Conservation (phyloP, 2,797 vertebrate genomes). For the Halcyon badia region DNA sequence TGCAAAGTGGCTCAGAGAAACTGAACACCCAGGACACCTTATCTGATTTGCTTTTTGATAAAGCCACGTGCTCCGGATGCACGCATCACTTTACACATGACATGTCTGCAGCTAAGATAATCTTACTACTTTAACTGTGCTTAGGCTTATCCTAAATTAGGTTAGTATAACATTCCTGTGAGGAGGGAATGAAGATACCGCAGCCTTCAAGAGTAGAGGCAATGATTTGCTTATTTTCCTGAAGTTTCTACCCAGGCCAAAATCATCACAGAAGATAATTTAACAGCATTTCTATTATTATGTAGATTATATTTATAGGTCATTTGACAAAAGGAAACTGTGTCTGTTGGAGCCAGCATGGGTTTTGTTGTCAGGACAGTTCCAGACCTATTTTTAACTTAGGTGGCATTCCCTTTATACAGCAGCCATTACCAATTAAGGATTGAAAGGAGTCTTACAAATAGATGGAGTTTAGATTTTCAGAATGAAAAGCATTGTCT, state of each 20-base stretch:
- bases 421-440: conserved; percentile 33
- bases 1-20: background rate
- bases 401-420: background rate
- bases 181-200: no score
- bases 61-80: background rate
- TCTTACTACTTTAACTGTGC: background rate
- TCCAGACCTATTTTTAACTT: conserved; percentile 44
- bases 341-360: background rate
- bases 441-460: background rate
- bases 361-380: background rate
- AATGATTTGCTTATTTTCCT: background rate
- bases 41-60: background rate
- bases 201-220: fast-evolving
- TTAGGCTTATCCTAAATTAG: background rate
- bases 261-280: background rate
- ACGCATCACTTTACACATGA: background rate
- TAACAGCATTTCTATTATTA: background rate
- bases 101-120: background rate
- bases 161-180: background rate
- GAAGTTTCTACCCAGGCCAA: background rate
- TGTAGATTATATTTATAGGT: background rate
- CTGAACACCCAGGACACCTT: background rate
- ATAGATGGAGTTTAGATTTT: background rate
- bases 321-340: background rate
- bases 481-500: background rate